Conservation (phyloP, 1,140 invertebrate genomes). For the Ceratitis capitata region DNA sequence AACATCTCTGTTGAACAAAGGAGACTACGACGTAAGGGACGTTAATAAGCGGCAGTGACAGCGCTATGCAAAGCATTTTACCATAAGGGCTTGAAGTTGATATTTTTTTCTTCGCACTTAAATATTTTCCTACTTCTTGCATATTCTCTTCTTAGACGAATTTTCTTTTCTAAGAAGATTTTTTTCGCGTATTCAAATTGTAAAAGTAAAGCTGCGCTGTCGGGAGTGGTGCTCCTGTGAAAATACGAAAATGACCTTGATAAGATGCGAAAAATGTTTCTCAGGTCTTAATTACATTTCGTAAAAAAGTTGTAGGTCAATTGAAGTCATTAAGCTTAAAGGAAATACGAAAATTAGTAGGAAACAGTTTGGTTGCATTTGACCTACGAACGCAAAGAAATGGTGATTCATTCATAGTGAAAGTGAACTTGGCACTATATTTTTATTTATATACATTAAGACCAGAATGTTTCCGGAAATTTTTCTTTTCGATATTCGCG, state of each 20-base stretch:
- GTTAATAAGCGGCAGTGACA: background rate
- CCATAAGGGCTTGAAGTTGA: background rate
- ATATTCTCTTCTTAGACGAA: background rate
- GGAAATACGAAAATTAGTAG: background rate
- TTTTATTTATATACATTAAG: no score
- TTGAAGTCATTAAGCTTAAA: background rate
- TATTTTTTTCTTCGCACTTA: background rate
- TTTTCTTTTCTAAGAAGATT: background rate
- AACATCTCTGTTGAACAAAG: background rate
- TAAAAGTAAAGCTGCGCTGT: background rate
- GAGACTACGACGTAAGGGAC: background rate
- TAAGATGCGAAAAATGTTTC: background rate
- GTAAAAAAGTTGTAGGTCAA: background rate
- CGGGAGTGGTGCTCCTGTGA: background rate
- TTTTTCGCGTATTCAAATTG: background rate
- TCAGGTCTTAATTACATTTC: background rate
- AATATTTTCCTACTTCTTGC: background rate
- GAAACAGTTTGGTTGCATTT: no score
- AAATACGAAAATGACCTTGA: background rate
- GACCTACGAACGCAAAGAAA: no score
- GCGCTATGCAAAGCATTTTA: background rate
- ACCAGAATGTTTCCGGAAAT: no score
- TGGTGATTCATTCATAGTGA: no score
- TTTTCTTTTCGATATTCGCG: no score
- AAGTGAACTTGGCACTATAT: no score